Evolutionary conservation across 2,113 vertebrate species (phyloP), one percentile per base, ranked within the genome.

Genomic region (Neolamprologus variostigma): DNA sequence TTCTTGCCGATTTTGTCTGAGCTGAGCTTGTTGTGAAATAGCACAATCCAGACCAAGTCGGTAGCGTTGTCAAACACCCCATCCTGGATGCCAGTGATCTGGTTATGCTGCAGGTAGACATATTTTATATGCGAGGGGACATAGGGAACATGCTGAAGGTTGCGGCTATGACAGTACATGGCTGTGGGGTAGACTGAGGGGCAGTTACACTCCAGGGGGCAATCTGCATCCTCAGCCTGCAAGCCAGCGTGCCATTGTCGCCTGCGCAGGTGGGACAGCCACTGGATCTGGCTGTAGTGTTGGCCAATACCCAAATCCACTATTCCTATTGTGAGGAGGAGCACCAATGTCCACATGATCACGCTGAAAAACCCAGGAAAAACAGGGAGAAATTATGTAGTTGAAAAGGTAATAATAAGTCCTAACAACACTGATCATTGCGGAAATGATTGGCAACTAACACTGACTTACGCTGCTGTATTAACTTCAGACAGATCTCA

Each of bases 121-220:
- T 99, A 99, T 87, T 98, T 98, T 87, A 99, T 98, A 54, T 97
- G 97, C 31, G 97, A 86, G 35, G 98, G 98, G 13, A 99, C 94
- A 21, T 97, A 97, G 0, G 98, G 98, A 40, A 99, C 95, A 2
- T 96, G 97, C 90, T 98, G 97, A 59, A 99, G 92, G 92, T 98
- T 98, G 80, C 98, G 97, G 61, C 96, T 94, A 81, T 99, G 96
- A 73, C 98, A 99, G 91, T 98, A 99, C 98, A 99, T 99, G 63
- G 98, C 98, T 1, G 94, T 93, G 35, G 98, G 97, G 79, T 98
- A 99, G 61, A 76, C 91, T 6, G 94, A 51, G 9, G 98, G 98
- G 88, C 98, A 99, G 81, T 97, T 97, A 9, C 98, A 99, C 92
- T 99, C 98, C 91, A 98, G 96, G 2, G 98, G 97, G 93, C 98